A percentile compares a stretch with the other conserved stretches of the same genome.
Conservation (phyloP, 2,113 vertebrate species). For the Indicator maculatus region DNA sequence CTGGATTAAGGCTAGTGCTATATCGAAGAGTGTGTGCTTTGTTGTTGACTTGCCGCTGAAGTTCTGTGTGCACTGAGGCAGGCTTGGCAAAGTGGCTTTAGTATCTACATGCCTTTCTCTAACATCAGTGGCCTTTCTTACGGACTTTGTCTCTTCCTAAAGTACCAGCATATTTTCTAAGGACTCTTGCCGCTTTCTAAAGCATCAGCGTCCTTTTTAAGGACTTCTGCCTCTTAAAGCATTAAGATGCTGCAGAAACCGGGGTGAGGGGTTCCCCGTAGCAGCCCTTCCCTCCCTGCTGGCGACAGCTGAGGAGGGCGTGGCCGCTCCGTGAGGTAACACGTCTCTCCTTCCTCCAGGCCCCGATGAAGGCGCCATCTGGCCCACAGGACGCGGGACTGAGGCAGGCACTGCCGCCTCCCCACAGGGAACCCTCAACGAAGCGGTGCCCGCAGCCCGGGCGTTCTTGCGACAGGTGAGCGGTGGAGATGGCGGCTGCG, state of each 20-base stretch:
- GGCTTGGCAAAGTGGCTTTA: neutral
- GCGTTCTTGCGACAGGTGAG: conserved; percentile 80
- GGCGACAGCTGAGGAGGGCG: neutral
- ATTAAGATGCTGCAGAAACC: neutral
- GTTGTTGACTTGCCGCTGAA: neutral
- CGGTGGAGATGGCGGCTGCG: neutral
- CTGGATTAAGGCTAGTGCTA: rapidly evolving
- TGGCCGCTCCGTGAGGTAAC: neutral
- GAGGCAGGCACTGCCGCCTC: neutral
- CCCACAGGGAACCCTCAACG: neutral
- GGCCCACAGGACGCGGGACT: neutral
- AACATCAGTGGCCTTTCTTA: neutral
- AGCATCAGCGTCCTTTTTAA: no score
- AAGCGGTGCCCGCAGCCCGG: neutral
- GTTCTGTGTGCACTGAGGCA: neutral
- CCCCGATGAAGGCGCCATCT: neutral
- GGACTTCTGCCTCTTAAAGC: neutral
- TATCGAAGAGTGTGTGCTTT: rapidly evolving
- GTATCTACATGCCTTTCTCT: no score
- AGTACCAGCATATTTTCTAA: neutral
- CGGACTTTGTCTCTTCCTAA: neutral
- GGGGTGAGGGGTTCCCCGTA: neutral
- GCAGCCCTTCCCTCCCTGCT: neutral
- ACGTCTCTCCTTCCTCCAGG: neutral
- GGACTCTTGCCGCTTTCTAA: neutral